Conservation (phyloP, 1,140 invertebrate species). For the Drosophila tani region DNA sequence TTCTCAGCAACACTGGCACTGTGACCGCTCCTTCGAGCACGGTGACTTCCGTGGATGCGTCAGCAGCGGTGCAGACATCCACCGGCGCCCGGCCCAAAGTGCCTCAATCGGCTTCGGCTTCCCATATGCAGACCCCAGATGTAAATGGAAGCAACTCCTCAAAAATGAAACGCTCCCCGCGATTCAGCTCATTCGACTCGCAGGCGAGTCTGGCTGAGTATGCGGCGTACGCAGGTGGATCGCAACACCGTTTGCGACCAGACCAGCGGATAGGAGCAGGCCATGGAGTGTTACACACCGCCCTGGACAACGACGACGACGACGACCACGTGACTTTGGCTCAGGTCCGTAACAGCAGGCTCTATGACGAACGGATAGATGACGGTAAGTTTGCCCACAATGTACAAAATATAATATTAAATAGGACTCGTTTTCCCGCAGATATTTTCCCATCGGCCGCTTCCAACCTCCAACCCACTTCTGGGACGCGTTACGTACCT, state of each 20-base stretch:
- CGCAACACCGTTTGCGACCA: constrained; percentile 40
- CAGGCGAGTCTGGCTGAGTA: constrained; percentile 84
- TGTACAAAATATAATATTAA: background rate
- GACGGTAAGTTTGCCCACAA: constrained; percentile 44
- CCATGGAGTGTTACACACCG: constrained; percentile 27
- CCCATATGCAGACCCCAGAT: constrained; percentile 66
- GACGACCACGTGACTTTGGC: constrained; percentile 62
- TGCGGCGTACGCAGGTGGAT: constrained; percentile 52
- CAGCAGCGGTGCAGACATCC: constrained; percentile 64
- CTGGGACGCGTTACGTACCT: constrained; percentile 69
- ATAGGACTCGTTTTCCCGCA: background rate
- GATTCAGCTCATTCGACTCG: constrained; percentile 84
- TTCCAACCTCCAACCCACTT: constrained; percentile 50
- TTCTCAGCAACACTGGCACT: constrained; percentile 85
- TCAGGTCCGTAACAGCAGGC: constrained; percentile 66
- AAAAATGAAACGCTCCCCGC: constrained; percentile 83
- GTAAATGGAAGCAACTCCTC: constrained; percentile 66
- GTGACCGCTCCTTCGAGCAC: constrained; percentile 77
- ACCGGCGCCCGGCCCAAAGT: constrained; percentile 83
- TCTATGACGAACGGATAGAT: constrained; percentile 66
- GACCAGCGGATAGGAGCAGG: constrained; percentile 46
- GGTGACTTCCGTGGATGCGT: constrained; percentile 72
- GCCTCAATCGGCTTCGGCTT: constrained; percentile 74
- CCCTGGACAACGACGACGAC: constrained; percentile 56
- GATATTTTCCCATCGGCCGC: constrained; percentile 67